A percentile compares a stretch with the other conserved stretches of the same genome.
Conservation (phyloP, 2,888 invertebrate genomes). For the Drosophila peninsularis region DNA sequence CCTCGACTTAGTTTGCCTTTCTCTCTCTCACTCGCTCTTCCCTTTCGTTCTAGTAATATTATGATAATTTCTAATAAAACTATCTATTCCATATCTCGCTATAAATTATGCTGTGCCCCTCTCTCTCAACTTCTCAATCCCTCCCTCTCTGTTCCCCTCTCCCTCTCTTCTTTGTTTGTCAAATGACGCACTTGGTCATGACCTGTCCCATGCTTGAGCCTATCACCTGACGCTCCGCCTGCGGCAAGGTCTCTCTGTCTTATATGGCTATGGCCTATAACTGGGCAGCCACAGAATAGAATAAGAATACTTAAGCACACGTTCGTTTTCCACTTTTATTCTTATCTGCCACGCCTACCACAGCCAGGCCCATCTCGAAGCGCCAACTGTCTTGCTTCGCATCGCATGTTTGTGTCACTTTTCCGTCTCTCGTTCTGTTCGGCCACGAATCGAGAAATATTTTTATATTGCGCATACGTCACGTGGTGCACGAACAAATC, state of each 20-base stretch:
- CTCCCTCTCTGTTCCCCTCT: neutral
- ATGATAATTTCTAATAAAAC: neutral
- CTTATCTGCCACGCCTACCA: constrained; percentile 3
- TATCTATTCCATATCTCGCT: neutral
- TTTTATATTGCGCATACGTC: constrained; percentile 58
- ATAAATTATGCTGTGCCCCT: neutral
- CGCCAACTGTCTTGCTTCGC: constrained; percentile 9
- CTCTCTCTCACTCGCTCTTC: neutral
- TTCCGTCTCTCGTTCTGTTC: constrained; percentile 23
- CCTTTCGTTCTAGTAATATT: neutral
- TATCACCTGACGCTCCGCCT: constrained; percentile 33
- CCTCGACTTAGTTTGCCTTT: too few species aligned
- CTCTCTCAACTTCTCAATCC: neutral
- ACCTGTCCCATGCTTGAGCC: constrained; percentile 30
- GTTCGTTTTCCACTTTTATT: constrained; percentile 28
- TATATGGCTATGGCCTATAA: constrained; percentile 11
- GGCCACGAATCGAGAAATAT: constrained; percentile 11
- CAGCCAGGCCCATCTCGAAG: neutral
- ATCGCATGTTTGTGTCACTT: constrained; percentile 32
- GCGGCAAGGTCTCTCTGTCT: constrained; percentile 26
- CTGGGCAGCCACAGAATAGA: neutral
- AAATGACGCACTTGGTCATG: constrained; percentile 32
- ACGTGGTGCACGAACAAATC: constrained; percentile 47
- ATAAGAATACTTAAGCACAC: constrained; percentile 18
- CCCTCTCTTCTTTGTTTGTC: neutral